Evolutionary conservation across 2,888 invertebrate genomes (phyloP).

Genomic region (Sceliomorpha sp.): DNA sequence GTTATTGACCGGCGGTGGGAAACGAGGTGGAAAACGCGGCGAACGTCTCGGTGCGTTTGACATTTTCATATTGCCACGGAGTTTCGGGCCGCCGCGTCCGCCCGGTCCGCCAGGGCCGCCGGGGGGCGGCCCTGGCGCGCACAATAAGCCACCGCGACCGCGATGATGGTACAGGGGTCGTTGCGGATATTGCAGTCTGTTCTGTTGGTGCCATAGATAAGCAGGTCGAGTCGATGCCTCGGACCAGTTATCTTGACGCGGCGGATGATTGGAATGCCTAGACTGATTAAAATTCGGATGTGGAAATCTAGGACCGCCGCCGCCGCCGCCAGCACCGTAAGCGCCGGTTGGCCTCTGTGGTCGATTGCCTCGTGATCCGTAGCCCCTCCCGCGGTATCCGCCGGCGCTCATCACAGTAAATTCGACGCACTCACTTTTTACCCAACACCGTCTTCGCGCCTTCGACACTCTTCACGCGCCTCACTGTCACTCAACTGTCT

Average conservation of each 20-base stretch:
- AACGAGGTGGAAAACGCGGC: not conserved
- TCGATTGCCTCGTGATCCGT: constrained; percentile 63
- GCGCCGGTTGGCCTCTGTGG: constrained; percentile 47
- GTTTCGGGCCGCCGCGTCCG: not conserved
- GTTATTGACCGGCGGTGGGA: not conserved
- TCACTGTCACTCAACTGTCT: no score
- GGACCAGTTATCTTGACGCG: constrained; percentile 51
- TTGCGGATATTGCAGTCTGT: constrained; percentile 24
- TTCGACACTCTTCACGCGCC: no score
- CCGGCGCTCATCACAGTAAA: constrained; percentile 68
- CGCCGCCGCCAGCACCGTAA: constrained; percentile 42
- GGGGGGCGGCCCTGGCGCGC: no score
- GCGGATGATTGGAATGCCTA: no score
- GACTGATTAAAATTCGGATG: no score
- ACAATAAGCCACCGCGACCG: constrained; percentile 4
- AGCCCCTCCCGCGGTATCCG: constrained; percentile 70
- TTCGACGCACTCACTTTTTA: constrained; percentile 14
- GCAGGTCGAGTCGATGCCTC: constrained; percentile 33
- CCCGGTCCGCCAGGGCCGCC: constrained; percentile 5
- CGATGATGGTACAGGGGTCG: constrained; percentile 36
- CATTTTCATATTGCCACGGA: not conserved
- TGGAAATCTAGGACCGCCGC: constrained; percentile 35
- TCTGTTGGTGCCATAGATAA: constrained; percentile 51
- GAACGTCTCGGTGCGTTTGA: not conserved
- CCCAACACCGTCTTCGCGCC: no score